Percentiles rank a stretch among this genome's conserved stretches.
Evolutionary conservation across 1,140 invertebrate genomes (phyloP).

Genomic region (Lethrus apterus): DNA sequence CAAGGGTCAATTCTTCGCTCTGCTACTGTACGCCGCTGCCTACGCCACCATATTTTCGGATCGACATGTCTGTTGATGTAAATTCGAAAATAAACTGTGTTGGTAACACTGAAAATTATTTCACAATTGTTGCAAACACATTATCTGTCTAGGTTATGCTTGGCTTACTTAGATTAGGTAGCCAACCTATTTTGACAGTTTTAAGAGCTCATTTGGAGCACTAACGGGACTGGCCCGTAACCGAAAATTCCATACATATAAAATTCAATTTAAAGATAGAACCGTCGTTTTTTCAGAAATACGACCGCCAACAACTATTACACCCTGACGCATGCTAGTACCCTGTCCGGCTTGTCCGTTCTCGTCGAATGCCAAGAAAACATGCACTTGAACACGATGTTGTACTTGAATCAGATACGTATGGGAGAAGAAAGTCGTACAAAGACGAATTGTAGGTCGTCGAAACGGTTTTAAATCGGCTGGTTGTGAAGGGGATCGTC

Average conservation of each 20-base stretch:
- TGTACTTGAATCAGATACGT: constrained; percentile 28
- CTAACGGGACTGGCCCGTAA: neutral
- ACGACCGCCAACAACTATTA: constrained; percentile 17
- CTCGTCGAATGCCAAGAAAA: constrained; percentile 26
- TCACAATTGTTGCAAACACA: no score
- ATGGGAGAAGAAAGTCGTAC: no score
- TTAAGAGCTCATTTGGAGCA: no score
- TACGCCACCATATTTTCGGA: constrained; percentile 2
- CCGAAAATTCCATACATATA: neutral
- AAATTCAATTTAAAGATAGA: constrained; percentile 13
- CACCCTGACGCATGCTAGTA: constrained; percentile 18
- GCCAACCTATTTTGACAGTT: no score
- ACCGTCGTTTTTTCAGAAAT: constrained; percentile 16
- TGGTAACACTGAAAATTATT: no score
- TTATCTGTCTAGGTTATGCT: no score
- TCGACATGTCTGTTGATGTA: constrained; percentile 21
- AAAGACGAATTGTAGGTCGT: constrained; percentile 25
- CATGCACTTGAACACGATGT: constrained; percentile 22
- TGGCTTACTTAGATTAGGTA: no score
- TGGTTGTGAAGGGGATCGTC: constrained; percentile 13
- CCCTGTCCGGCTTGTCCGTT: constrained; percentile 21
- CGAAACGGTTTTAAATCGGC: constrained; percentile 20
- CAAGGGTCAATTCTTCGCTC: constrained; percentile 5
- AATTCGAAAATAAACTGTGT: no score
- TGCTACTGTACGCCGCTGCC: constrained; percentile 19